Evolutionary conservation across 2,113 vertebrate species (phyloP), one percentile per base, ranked within the genome.

Genomic region (Petromus typicus): DNA sequence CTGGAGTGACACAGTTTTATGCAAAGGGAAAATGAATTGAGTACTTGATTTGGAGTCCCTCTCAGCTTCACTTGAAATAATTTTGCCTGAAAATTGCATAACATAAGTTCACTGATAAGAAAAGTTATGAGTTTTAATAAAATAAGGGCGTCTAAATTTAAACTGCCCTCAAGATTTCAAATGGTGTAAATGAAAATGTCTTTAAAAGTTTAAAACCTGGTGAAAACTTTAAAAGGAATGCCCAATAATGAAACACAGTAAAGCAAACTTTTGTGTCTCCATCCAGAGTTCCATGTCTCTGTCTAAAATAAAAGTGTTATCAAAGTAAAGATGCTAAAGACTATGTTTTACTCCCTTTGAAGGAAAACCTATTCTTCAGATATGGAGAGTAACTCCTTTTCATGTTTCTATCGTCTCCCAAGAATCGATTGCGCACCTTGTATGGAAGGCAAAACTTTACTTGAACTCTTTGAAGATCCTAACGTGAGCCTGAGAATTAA

Each of bases 111-210:
- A 84, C 83, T 96, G 90, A 95, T 96, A 97, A 97, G 89, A 81
- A 97, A 97, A 97, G 67, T 51, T 94, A 61, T 92, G 67, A 61
- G 40, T 94, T 96, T 96, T 95, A 94, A 94, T 94, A 94, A 95
- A 97, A 80, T 89, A 91, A 96, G 64, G 92, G 86, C 81, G 22
- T 84, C 64, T 93, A 96, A 92, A 86, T 90, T 95, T 91, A 96
- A 94, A 75, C 59, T 91, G 81, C 83, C 63, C 81, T 95, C 90
- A 85, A 90, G 11, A 92, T 93, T 96, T 95, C 61, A 95, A 96
- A 85, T 95, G 57, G 54, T 9, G 22, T 67, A 63, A 78, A 30
- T 37, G 43, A 76, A 89, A 91, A 90, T 17, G 86, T 82, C 75
- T 64, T 94, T 20, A 63, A 87, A 93, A 16, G 27, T 85, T 85